Conservation (phyloP, 1,140 invertebrate genomes). For the Brachionus angularis region DNA sequence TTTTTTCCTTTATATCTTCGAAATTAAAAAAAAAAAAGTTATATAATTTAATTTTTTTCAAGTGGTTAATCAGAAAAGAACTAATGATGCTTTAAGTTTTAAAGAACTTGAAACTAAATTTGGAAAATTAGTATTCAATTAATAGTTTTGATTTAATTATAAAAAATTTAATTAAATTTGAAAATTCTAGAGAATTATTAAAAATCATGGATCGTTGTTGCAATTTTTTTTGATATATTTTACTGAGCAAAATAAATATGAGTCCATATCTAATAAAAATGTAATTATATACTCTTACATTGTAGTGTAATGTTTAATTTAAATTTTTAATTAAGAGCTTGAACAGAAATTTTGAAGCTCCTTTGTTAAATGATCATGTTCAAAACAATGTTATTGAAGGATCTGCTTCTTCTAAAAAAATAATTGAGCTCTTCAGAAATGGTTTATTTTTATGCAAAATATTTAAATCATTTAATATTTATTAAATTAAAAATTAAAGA, state of each 20-base stretch:
- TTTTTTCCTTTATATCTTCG: background rate
- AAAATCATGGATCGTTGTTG: constrained; percentile 5
- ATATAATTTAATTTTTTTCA: background rate
- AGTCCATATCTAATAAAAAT: constrained; percentile 17
- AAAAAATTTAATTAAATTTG: no score
- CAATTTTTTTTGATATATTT: constrained; percentile 28
- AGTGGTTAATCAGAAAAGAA: constrained; percentile 30
- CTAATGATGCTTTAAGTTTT: background rate
- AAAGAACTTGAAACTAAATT: constrained; percentile 33
- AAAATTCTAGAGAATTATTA: constrained; percentile 28
- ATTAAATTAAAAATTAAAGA: background rate
- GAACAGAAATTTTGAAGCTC: background rate
- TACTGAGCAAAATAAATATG: constrained; percentile 39
- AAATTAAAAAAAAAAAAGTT: no score
- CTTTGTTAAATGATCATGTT: background rate
- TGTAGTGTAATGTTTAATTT: background rate
- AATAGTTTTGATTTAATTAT: background rate
- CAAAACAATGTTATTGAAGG: constrained; percentile 21
- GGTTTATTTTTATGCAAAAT: background rate
- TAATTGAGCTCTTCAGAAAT: constrained; percentile 18
- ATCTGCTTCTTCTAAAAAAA: constrained; percentile 6
- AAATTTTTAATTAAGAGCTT: background rate
- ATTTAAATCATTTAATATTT: background rate
- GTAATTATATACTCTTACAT: background rate
- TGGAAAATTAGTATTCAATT: constrained; percentile 9